Evolutionary conservation across 2,113 vertebrate genomes (phyloP), one percentile per base, ranked within the genome.

Genomic region (Pipra filicauda): DNA sequence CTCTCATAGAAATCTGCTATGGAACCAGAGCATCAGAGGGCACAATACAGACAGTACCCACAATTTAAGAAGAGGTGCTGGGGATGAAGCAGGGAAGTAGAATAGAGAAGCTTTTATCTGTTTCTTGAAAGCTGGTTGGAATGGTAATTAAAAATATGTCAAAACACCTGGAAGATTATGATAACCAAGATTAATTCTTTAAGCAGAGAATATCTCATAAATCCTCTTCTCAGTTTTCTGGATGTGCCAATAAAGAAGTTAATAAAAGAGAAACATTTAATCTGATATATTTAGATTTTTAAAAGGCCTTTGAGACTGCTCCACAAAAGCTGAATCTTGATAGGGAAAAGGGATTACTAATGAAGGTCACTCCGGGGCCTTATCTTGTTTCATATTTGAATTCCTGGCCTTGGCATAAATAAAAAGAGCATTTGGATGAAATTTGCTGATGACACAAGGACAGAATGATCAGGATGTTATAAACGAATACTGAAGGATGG

Each of bases 191-290:
- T 67, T n/a, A 94, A 87, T 94, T 85, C 54, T 85, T 91, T 87
- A 78, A 65, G 44, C 66, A 82, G 88, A 78, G 49, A 67, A 6
- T 59, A 75, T 59, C 48, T 96, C 65, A 72, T 93, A 95, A 95
- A 93, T 87, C 43, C 74, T 66, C 35, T 67, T 76, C 73, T 94
- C 70, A 52, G 35, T 64, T 95, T 87, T 89, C 16, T 31, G 61
- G 11, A 85, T 85, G 69, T 37, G 5, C 77, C 87, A 89, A 58
- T 90, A 84, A 91, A 85, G 71, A 75, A 91, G 46, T 89, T 94
- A 93, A 93, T 95, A 94, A 94, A 94, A 89, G 58, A 72, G 70
- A 85, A 92, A 64, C 49, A 75, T 86, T 86, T 94, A 35, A 91
- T 95, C 82, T 92, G 74, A 94, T 80, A 51, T 61, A 41, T 76